Base-by-base conservation (phyloP, 2,113 vertebrate genomes). In the Danionella cerebrum region DNA sequence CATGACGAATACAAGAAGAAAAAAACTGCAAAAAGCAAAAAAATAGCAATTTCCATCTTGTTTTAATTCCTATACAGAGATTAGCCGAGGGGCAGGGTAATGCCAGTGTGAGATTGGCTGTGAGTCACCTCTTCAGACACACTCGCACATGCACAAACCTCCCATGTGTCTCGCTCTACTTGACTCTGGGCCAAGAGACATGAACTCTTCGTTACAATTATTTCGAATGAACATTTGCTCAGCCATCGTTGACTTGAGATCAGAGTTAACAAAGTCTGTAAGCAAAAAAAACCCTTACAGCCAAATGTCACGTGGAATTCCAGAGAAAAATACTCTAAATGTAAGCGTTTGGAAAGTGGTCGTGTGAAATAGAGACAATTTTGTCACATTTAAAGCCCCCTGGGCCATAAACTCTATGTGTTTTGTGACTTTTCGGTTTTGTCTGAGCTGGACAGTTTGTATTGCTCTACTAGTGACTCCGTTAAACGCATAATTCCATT, bases 401-500 rank as follows among this genome's bases (percentile, higher is more conserved):
- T n/a, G n/a, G n/a, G n/a, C n/a, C n/a, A n/a, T n/a, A n/a, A n/a
- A n/a, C n/a, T n/a, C n/a, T n/a, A n/a, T n/a, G n/a, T n/a, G n/a
- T n/a, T n/a, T n/a, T n/a, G n/a, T n/a, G n/a, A n/a, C n/a, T n/a
- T n/a, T n/a, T n/a, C n/a, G n/a, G n/a, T n/a, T n/a, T n/a, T n/a
- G 52, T 33, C n/a, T 19, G 18, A 36, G 24, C 14, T 2, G 9
- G 5, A 33, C 42, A 35, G 16, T 10, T 39, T 62, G 19, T 31
- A 33, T 9, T 22, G n/a, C 31, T 18, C 35, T 44, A 19, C n/a
- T 16, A 13, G 12, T 18, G 5, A 29, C 44, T 48, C 18, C 44
- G 48, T 64, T 64, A 62, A 62, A 60, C 6, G 9, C 18, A 41
- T 36, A 36, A 63, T 31, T 45, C 48, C 42, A 29, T 54, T 63